These are phyloP conservation scores for Pachydiplax longipennis DNA, from an alignment of 2,888 invertebrate species.

Conservation along the genomic window DNA sequence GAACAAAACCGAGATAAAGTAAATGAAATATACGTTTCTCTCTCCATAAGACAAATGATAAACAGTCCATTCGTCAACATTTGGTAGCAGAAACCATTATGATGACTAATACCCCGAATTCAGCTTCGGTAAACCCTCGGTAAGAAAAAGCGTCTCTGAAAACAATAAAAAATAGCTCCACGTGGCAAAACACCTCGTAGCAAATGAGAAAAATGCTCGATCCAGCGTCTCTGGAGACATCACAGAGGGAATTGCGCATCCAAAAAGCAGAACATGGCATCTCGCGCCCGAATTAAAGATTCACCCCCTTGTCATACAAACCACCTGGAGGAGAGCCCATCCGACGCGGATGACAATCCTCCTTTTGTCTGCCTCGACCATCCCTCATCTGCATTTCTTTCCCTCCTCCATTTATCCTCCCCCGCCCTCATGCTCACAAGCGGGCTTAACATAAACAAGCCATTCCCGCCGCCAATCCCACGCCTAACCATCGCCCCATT, in stretches of 20 bases:
- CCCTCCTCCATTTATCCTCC: neutral
- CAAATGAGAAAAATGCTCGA: neutral
- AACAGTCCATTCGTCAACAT: too few species aligned
- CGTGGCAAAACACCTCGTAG: neutral
- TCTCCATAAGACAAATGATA: too few species aligned
- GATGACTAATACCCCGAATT: too few species aligned
- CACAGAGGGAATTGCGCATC: neutral
- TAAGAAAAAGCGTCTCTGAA: too few species aligned
- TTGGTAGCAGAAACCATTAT: too few species aligned
- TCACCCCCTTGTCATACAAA: neutral
- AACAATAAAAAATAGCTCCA: too few species aligned
- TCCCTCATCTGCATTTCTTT: neutral
- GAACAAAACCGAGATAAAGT: too few species aligned
- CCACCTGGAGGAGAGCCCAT: neutral
- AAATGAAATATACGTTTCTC: too few species aligned
- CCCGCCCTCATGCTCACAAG: constrained; percentile 11
- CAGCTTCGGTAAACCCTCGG: too few species aligned
- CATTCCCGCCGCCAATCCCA: constrained; percentile 23
- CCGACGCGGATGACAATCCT: neutral
- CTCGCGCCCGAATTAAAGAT: neutral
- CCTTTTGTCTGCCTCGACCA: constrained; percentile 11
- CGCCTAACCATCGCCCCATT: neutral
- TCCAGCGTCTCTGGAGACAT: neutral
- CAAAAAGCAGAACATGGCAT: neutral
- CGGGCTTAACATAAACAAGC: constrained; percentile 36